These are phyloP conservation scores for Pachyramphus minor DNA, from an alignment of 2,113 vertebrate genomes.

Conservation along the genomic window DNA sequence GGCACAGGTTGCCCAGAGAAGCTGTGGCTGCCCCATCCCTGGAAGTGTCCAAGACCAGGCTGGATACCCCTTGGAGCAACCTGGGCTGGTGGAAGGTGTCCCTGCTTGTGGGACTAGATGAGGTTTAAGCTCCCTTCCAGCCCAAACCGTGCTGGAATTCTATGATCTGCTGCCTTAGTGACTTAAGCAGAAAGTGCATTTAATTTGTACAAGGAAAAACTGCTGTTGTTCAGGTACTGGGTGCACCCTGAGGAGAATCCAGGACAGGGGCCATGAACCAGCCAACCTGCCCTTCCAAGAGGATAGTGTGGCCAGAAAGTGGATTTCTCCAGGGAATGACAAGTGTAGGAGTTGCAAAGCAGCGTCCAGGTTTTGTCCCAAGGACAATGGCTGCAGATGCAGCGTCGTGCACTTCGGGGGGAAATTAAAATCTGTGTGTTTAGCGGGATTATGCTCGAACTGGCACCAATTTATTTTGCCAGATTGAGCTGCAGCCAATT, in stretches of 20 bases:
- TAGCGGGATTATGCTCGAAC: slow-evolving; percentile 51
- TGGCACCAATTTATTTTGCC: slow-evolving; percentile 19
- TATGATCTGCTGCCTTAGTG: rapidly evolving
- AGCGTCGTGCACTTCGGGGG: not conserved
- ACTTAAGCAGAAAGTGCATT: not conserved
- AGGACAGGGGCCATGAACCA: rapidly evolving
- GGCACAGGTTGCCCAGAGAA: not conserved
- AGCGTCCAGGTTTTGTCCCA: not conserved
- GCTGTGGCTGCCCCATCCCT: not conserved
- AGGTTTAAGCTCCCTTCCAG: not conserved
- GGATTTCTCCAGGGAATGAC: not conserved
- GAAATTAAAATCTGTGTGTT: slow-evolving; percentile 61
- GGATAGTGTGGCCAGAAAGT: not conserved
- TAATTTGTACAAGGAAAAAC: not conserved
- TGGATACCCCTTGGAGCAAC: not conserved
- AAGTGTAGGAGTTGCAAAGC: not conserved
- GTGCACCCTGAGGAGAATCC: rapidly evolving
- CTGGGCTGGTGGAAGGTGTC: too few species aligned
- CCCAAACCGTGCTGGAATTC: not conserved
- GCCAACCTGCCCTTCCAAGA: not conserved
- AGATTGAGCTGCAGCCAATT: slow-evolving; percentile 42
- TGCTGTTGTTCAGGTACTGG: rapidly evolving
- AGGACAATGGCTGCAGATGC: slow-evolving; percentile 33
- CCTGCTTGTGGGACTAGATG: not conserved
- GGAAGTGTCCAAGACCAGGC: not conserved